These are phyloP conservation scores for Mola mola DNA, from an alignment of 2,113 vertebrate genomes.

Conservation along the genomic window DNA sequence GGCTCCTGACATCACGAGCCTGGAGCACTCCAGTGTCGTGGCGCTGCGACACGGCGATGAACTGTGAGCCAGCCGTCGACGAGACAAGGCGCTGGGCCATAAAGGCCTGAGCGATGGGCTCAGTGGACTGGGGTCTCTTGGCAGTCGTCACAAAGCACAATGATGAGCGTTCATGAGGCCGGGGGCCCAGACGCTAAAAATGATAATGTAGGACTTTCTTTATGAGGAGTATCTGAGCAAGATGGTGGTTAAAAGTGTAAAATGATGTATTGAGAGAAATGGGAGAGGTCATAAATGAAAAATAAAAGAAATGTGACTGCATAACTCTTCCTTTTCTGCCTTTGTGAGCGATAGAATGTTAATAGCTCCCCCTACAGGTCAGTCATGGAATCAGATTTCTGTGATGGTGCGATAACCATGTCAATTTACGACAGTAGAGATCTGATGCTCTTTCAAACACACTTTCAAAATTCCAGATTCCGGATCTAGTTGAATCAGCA, in stretches of 20 bases:
- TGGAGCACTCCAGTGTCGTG: background rate
- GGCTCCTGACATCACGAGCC: constrained; percentile 15
- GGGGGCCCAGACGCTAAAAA: constrained; percentile 27
- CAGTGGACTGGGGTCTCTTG: constrained; percentile 23
- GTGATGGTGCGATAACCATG: background rate
- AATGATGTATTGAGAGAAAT: constrained; percentile 8
- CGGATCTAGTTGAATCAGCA: no score
- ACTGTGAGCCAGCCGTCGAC: constrained; percentile 9
- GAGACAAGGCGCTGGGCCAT: constrained; percentile 26
- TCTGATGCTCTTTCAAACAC: no score
- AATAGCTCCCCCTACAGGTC: constrained; percentile 39
- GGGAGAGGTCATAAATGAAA: constrained; percentile 9
- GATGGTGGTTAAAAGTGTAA: constrained; percentile 9
- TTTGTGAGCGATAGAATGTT: background rate
- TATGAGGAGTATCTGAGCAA: background rate
- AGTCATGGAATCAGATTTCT: background rate
- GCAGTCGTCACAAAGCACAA: constrained; percentile 48
- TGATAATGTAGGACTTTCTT: constrained; percentile 3
- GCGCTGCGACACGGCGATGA: constrained; percentile 32
- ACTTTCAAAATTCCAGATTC: no score
- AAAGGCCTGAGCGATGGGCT: constrained; percentile 6
- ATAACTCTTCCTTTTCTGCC: background rate
- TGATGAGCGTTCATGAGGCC: constrained; percentile 48
- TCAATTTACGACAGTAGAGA: background rate
- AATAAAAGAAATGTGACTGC: background rate